Evolutionary conservation across 1,140 invertebrate species (phyloP), one percentile per base, ranked within the genome.

Genomic region (Musca domestica): DNA sequence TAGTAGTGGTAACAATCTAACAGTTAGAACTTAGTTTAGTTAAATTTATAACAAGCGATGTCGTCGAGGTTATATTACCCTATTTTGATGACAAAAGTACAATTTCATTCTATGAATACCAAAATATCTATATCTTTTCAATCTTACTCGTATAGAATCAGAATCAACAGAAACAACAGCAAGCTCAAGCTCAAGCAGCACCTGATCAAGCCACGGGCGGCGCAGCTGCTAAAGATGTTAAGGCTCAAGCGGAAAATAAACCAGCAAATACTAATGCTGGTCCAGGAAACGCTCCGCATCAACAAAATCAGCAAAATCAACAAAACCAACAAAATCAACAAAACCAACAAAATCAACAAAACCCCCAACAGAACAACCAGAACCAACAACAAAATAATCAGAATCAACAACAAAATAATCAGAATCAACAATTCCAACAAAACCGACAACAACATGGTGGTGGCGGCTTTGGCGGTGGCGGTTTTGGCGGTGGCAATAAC

Each of bases 391-490:
- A 70, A 15, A 52, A 56, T 27, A 19, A 66, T 12, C 69, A 70
- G 14, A 58, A 68, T 25, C 64, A 51, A 27, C 64, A 67, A 49
- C 54, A 54, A 12, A 64, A 68, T n/a, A n/a, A n/a, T 23, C 10
- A 23, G 9, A 67, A 67, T 19, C 64, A 58, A 19, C 52, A 67
- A 22, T 23, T 20, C 3, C 47, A 64, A n/a, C 56, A 68, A 10
- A 20, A 63, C 52, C 48, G 66, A 25, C 68, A 68, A 48, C 51
- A 64, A n/a, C 64, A 20, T 56, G 20, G 52, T 47, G 71, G 67
- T 23, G 66, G 69, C 3, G 56, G 56, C 3, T 34, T 56, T 12
- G 54, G 51, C 48, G 61, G 51, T 34, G 23, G 20, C 15, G 54
- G 54, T 17, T 58, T 30, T 14, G 65, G 52, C 20, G 69, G 54